Percentiles rank a stretch among this genome's conserved stretches.
These are phyloP conservation scores for Dryoscopus gambensis DNA, from an alignment of 2,113 vertebrate species.

Conservation along the genomic window DNA sequence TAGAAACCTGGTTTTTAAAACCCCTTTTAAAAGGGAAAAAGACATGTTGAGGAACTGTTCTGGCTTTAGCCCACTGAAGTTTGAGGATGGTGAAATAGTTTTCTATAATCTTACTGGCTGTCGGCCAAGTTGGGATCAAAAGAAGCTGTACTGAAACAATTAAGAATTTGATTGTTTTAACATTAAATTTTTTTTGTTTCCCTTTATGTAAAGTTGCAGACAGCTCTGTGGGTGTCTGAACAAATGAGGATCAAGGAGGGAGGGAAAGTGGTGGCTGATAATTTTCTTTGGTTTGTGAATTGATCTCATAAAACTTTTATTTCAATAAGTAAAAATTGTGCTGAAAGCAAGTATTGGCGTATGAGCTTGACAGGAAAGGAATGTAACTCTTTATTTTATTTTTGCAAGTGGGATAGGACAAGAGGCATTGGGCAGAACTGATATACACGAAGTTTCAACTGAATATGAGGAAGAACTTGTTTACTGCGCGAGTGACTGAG, in stretches of 20 bases:
- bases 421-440: neutral
- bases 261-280: neutral
- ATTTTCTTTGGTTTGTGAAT: neutral
- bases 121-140: neutral
- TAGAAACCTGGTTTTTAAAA: neutral
- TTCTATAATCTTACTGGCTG: neutral
- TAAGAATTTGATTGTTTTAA: neutral
- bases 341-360: neutral
- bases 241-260: neutral
- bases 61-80: neutral
- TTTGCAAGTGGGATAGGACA: neutral
- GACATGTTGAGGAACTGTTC: neutral
- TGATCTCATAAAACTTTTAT: neutral
- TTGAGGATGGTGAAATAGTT: neutral
- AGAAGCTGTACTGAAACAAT: neutral
- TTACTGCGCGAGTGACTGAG: neutral
- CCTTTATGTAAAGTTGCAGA: neutral
- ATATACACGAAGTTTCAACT: accelerated
- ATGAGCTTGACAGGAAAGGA: neutral
- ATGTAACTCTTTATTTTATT: neutral
- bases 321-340: neutral
- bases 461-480: neutral
- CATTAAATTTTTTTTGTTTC: neutral
- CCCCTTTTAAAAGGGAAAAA: neutral
- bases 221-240: neutral